Conservation (phyloP, 2,888 invertebrate genomes). For the Branchipolynoe longqiensis region DNA sequence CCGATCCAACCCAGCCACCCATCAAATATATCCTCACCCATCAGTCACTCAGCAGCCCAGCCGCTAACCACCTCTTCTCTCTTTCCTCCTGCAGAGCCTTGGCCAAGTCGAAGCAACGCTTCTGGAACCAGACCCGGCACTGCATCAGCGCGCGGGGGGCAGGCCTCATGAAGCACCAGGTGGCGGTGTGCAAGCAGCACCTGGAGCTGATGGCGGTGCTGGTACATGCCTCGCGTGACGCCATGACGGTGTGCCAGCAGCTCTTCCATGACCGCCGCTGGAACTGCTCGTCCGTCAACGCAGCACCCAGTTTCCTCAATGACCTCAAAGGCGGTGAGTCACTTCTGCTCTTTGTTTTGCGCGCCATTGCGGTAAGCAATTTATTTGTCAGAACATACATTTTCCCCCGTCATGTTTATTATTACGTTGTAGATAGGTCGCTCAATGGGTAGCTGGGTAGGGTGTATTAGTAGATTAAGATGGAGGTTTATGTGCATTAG, state of each 20-base stretch:
- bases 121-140: conserved; percentile 65
- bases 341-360: background rate
- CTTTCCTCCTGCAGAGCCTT: conserved; percentile 44
- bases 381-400: background rate
- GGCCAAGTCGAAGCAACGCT: conserved; percentile 36
- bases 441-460: too few relatives aligned
- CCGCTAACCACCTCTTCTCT: background rate
- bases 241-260: conserved; percentile 86
- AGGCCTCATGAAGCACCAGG: conserved; percentile 74
- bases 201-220: conserved; percentile 87
- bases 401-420: background rate
- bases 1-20: too few relatives aligned
- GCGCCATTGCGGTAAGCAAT: too few relatives aligned
- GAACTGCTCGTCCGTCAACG: conserved; percentile 90
- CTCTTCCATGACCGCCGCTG: conserved; percentile 89
- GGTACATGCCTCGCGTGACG: conserved; percentile 87
- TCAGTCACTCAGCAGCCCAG: too few relatives aligned
- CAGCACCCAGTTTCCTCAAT: conserved; percentile 88
- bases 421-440: background rate
- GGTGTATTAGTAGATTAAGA: too few relatives aligned
- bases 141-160: conserved; percentile 58
- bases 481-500: too few relatives aligned
- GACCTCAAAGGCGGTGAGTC: conserved; percentile 89
- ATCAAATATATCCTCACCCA: too few relatives aligned
- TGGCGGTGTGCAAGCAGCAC: conserved; percentile 75